phyloP scores from a whole-genome alignment of 2,113 vertebrate species.

The Thinocorus orbignyianus region DNA sequence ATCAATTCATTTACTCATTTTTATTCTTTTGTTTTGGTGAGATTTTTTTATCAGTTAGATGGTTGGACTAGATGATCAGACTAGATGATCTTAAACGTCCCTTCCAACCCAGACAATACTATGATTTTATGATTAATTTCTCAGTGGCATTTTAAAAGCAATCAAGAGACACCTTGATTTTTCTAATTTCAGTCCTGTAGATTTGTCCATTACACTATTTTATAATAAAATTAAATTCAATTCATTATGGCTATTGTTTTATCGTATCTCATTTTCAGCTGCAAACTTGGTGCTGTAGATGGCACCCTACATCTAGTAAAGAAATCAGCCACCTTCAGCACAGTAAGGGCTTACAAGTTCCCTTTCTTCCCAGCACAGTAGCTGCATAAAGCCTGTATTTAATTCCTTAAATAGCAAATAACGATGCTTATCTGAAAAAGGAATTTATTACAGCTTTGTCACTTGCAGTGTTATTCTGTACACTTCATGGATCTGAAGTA shows the following conservation, averaged over 20 bases:
- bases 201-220: rapidly evolving
- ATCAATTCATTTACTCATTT: not conserved
- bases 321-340: not conserved
- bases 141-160: not conserved
- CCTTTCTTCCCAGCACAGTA: not conserved
- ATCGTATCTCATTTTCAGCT: not conserved
- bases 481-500: not conserved
- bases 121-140: not conserved
- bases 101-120: too few relatives aligned
- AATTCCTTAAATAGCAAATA: not conserved
- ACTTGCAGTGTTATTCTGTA: rapidly evolving
- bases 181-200: not conserved
- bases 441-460: not conserved
- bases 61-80: too few relatives aligned
- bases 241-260: not conserved
- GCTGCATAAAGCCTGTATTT: not conserved
- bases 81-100: too few relatives aligned
- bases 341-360: rapidly evolving
- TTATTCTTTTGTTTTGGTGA: too few relatives aligned
- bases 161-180: not conserved
- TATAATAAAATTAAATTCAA: not conserved
- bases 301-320: not conserved
- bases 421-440: not conserved
- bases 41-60: too few relatives aligned
- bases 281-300: conserved; percentile 34